Base-by-base conservation (phyloP, 2,888 invertebrate genomes). In the Pyralis farinalis region DNA sequence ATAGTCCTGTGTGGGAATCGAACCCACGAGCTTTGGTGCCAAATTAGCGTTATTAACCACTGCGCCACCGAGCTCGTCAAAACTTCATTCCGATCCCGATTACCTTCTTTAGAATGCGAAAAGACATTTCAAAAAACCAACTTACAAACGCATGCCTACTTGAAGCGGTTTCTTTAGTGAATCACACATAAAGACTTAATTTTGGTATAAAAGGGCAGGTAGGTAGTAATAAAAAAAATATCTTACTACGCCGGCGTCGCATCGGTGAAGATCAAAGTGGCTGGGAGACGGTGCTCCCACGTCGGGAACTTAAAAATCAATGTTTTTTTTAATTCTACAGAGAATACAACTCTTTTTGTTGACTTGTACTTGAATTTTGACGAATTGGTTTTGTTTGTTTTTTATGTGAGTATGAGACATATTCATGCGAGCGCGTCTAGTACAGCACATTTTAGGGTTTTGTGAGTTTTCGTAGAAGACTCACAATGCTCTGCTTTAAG, bases 231-330 rank as follows among this genome's bases (percentile, higher is more conserved):
- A 71, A 84, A 71, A 83, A 82, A 84, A 78, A 55, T 71, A 69
- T 75, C 73, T 82, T 74, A 76, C 62, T 61, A 65, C 59, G 51
- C 47, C 49, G 49, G 47, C 59, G 83, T 71, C 85, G 47, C 59
- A 83, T 71, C 85, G 86, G 83, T 78, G 57, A 49, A 52, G 68
- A 66, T 85, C 83, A 85, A 86, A 85, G 73, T 57, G 42, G 42
- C 43, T 55, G 62, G 34, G 43, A 58, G 57, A 58, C 52, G 47
- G 41, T 55, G 70, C 79, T 85, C 85, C 83, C 86, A 87, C 84
- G 83, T 79, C 78, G 75, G 57, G 71, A 66, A 72, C 81, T 80
- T 70, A 69, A 71, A 78, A 81, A 78, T 78, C 69, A 68, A 71
- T 64, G 63, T 59, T 69, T 76, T 81, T 77, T 75, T 71, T 42